These are phyloP conservation scores for Dasypolia templi DNA, from an alignment of 2,888 invertebrate genomes.

Conservation along the genomic window DNA sequence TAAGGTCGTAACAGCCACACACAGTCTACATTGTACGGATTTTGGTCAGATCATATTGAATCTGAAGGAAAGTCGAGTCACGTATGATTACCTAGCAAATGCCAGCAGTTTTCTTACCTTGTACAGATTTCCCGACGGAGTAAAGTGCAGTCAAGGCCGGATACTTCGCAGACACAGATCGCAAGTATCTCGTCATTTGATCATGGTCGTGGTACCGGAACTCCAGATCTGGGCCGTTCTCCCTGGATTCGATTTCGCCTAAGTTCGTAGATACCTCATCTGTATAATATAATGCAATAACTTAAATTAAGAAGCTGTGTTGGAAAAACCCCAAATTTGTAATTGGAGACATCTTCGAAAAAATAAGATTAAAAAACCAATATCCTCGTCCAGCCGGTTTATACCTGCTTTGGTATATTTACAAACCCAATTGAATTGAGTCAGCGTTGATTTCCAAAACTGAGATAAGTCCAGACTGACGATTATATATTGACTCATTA, in stretches of 20 bases:
- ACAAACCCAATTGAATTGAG: constrained; percentile 11
- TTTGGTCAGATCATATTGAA: background rate
- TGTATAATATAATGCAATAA: constrained; percentile 54
- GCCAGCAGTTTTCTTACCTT: constrained; percentile 91
- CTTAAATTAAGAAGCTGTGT: constrained; percentile 3
- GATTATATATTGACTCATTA: background rate
- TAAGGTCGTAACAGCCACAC: background rate
- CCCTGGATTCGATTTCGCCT: constrained; percentile 82
- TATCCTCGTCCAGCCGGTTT: constrained; percentile 31
- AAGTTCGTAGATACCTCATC: constrained; percentile 79
- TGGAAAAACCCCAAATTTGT: constrained; percentile 27
- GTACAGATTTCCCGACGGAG: constrained; percentile 97
- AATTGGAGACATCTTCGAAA: constrained; percentile 17
- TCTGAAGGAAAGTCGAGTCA: background rate
- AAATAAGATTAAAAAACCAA: constrained; percentile 22
- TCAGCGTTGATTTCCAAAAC: background rate
- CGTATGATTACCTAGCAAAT: background rate
- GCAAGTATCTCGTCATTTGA: constrained; percentile 95
- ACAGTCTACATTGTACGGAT: background rate
- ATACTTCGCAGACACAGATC: constrained; percentile 94
- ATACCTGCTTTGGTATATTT: constrained; percentile 1
- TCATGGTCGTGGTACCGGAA: constrained; percentile 97
- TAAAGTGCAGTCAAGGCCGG: constrained; percentile 97
- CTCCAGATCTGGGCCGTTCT: constrained; percentile 89
- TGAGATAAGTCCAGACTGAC: background rate